Evolutionary conservation across 2,888 invertebrate genomes (phyloP).

Genomic region (Oligia fasciuncula): DNA sequence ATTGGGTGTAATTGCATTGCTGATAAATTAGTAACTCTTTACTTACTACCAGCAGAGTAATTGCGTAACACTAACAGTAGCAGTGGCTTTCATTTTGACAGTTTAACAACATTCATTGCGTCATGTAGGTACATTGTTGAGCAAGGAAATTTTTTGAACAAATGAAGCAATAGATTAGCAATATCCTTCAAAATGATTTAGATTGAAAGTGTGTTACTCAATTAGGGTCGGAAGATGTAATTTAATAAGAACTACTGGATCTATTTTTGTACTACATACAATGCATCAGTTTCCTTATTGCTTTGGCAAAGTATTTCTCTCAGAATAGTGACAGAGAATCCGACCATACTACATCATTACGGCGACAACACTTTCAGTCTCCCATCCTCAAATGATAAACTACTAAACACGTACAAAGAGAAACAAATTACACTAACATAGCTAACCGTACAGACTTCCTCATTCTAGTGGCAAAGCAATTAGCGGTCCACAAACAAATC

Average conservation of each 20-base stretch:
- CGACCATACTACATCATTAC: background rate
- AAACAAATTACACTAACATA: conserved; percentile 47
- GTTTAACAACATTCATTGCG: background rate
- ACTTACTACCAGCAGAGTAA: background rate
- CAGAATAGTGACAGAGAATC: conserved; percentile 2
- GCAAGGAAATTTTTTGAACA: background rate
- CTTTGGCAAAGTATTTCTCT: conserved; percentile 6
- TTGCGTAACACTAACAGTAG: background rate
- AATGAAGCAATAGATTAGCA: background rate
- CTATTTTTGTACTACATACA: background rate
- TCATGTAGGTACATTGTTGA: background rate
- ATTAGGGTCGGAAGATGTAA: background rate
- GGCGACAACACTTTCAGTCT: background rate
- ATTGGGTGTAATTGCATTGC: background rate
- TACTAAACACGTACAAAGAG: conserved; percentile 31
- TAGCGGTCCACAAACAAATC: conserved; percentile 56
- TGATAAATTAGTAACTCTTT: background rate
- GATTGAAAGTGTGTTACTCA: background rate
- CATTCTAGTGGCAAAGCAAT: conserved; percentile 56
- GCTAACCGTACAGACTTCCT: conserved; percentile 52
- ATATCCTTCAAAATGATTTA: background rate
- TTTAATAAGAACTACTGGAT: background rate
- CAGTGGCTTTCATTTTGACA: background rate
- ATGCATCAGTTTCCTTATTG: conserved; percentile 1
- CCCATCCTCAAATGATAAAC: conserved; percentile 18